Conservation (phyloP, 1,140 invertebrate genomes). For the Drosophila hydei region DNA sequence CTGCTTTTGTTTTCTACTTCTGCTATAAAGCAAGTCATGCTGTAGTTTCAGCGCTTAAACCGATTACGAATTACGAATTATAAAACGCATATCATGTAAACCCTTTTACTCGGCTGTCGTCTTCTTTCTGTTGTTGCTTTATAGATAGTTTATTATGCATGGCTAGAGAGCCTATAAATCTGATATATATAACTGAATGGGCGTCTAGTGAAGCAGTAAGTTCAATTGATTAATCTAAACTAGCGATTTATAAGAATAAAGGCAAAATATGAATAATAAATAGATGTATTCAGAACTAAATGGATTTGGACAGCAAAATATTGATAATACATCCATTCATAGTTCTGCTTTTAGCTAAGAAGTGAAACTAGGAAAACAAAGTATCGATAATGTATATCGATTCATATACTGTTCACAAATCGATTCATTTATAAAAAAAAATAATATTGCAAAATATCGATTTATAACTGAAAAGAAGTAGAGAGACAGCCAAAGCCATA, state of each 20-base stretch:
- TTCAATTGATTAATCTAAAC: not conserved
- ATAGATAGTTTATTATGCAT: conserved; percentile 1
- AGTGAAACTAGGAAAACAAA: no score
- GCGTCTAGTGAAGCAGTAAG: not conserved
- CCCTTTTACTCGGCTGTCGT: not conserved
- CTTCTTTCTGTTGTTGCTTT: conserved; percentile 4
- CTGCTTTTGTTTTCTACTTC: not conserved
- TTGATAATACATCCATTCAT: no score
- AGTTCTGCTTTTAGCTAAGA: no score
- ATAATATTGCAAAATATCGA: no score
- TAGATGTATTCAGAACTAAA: not conserved
- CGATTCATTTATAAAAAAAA: no score
- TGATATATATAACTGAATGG: no score
- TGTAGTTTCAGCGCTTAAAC: not conserved
- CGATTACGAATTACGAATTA: conserved; percentile 21
- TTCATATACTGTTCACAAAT: no score
- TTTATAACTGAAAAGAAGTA: no score
- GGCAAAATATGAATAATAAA: not conserved
- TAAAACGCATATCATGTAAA: conserved; percentile 1
- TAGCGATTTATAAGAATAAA: not conserved
- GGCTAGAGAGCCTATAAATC: not conserved
- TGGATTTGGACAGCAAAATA: no score
- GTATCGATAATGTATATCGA: no score
- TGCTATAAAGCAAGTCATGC: not conserved
- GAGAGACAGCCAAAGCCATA: no score